Percentiles rank a stretch among this genome's conserved stretches.
Conservation (phyloP, 2,888 invertebrate species). For the Merodon equestris region DNA sequence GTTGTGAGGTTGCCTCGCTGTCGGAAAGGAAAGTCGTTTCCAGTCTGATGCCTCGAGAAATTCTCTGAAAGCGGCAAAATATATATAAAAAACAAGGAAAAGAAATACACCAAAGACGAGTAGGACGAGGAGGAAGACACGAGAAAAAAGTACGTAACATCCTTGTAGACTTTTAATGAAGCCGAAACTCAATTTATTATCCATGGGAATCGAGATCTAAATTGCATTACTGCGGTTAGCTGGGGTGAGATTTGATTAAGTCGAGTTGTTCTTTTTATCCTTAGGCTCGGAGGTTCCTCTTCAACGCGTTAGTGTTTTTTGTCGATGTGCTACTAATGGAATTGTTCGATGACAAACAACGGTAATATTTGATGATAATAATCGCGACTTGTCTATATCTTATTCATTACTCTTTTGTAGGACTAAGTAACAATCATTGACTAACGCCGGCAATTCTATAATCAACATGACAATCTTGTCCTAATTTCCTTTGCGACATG, state of each 20-base stretch:
- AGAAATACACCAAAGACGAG: slow-evolving; percentile 10
- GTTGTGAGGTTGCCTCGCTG: slow-evolving; percentile 48
- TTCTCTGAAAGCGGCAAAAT: not conserved
- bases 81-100: slow-evolving; percentile 12
- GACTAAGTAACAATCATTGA: no score
- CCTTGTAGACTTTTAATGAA: slow-evolving; percentile 68
- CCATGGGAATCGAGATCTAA: slow-evolving; percentile 66
- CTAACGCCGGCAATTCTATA: no score
- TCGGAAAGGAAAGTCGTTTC: slow-evolving; percentile 66
- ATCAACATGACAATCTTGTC: no score
- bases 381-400: no score
- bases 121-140: not conserved
- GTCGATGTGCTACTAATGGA: not conserved
- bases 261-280: slow-evolving; percentile 27
- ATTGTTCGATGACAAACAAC: no score
- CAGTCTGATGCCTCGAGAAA: slow-evolving; percentile 63
- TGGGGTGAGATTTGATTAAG: slow-evolving; percentile 57
- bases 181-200: slow-evolving; percentile 68
- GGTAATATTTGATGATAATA: no score
- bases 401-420: no score
- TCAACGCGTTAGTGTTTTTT: slow-evolving; percentile 1
- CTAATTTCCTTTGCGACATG: no score
- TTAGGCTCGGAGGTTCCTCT: not conserved
- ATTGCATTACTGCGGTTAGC: slow-evolving; percentile 64
- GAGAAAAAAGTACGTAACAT: slow-evolving; percentile 42